Conservation (phyloP, 1,140 invertebrate species). For the Caerostris extrusa region DNA sequence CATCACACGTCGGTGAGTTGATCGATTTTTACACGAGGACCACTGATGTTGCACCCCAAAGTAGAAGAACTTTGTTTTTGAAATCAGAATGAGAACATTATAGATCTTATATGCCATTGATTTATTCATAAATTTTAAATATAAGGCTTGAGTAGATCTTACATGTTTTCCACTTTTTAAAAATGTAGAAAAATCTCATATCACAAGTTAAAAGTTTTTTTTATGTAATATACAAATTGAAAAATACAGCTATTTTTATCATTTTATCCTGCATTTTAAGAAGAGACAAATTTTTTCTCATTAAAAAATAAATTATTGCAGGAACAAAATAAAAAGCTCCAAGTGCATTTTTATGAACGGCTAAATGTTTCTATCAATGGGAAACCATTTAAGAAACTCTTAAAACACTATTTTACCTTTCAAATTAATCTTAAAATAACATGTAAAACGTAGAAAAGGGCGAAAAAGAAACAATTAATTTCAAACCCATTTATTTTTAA, state of each 20-base stretch:
- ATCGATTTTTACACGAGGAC: too few relatives aligned
- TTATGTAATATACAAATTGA: too few relatives aligned
- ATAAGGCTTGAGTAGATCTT: too few relatives aligned
- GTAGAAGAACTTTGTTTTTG: too few relatives aligned
- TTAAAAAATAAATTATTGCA: background rate
- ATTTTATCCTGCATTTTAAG: background rate
- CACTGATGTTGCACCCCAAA: too few relatives aligned
- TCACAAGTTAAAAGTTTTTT: too few relatives aligned
- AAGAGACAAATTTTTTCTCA: background rate
- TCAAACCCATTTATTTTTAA: constrained; percentile 51
- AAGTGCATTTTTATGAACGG: background rate
- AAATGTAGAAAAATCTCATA: too few relatives aligned
- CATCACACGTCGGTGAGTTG: too few relatives aligned
- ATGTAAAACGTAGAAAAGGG: constrained; percentile 8
- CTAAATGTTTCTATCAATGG: constrained; percentile 20
- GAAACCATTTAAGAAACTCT: background rate
- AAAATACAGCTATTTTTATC: background rate
- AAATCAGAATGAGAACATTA: too few relatives aligned
- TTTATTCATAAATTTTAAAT: too few relatives aligned
- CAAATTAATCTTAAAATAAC: constrained; percentile 39
- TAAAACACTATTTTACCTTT: constrained; percentile 20
- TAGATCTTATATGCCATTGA: too few relatives aligned
- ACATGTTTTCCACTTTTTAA: too few relatives aligned
- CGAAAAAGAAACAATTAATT: constrained; percentile 47
- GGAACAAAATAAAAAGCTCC: background rate